phyloP scores from a whole-genome alignment of 1,140 invertebrate species.

The Apis mellifera region DNA sequence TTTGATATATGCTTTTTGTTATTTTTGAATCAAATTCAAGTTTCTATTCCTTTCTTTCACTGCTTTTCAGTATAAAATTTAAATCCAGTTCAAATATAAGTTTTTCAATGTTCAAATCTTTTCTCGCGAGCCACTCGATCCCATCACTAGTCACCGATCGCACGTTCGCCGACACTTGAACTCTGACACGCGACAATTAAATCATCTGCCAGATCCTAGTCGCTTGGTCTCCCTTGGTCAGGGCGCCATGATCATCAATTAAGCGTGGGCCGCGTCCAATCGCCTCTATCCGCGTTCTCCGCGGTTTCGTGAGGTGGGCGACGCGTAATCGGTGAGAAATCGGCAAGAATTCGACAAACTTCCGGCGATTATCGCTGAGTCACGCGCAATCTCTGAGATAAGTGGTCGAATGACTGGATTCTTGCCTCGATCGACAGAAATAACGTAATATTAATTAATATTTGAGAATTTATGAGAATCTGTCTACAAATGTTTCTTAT shows the following conservation, averaged over 20 bases:
- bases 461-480: too few relatives aligned
- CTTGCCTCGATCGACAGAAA: background rate
- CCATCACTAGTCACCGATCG: slow-evolving; percentile 24
- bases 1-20: too few relatives aligned
- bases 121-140: too few relatives aligned
- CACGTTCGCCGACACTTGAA: slow-evolving; percentile 47
- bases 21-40: too few relatives aligned
- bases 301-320: slow-evolving; percentile 44
- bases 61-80: too few relatives aligned
- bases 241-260: slow-evolving; percentile 66
- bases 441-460: too few relatives aligned
- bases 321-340: slow-evolving; percentile 48
- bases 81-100: too few relatives aligned
- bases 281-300: background rate
- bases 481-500: too few relatives aligned
- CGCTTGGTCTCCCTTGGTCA: slow-evolving; percentile 60
- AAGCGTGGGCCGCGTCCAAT: slow-evolving; percentile 65
- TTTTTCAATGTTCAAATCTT: too few relatives aligned
- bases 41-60: too few relatives aligned
- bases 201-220: slow-evolving; percentile 67
- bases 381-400: background rate
- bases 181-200: slow-evolving; percentile 74
- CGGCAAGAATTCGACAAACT: slow-evolving; percentile 51
- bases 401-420: background rate
- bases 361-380: slow-evolving; percentile 57